Evolutionary conservation across 2,113 vertebrate genomes (phyloP).

Genomic region (Xyliphius kryptos): DNA sequence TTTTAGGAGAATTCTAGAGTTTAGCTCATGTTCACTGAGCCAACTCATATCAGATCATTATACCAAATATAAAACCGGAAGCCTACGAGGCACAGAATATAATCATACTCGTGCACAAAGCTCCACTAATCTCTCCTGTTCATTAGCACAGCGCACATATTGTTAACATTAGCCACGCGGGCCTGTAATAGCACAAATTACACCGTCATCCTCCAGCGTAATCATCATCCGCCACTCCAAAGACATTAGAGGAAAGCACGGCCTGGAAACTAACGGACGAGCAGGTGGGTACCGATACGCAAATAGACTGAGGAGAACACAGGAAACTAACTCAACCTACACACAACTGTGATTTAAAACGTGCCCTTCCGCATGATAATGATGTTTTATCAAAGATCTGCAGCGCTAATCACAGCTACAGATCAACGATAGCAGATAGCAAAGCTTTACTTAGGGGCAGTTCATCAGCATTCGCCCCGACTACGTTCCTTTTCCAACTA

Average conservation of each 20-base stretch:
- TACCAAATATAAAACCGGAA: slow-evolving; percentile 28
- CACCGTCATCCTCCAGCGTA: slow-evolving; percentile 40
- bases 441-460: no score
- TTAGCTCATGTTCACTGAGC: slow-evolving; percentile 7
- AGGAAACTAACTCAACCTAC: no score
- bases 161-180: slow-evolving; percentile 43
- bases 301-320: slow-evolving; percentile 21
- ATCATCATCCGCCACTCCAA: slow-evolving; percentile 43
- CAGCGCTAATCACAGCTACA: no score
- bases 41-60: slow-evolving; percentile 9
- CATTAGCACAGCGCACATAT: slow-evolving; percentile 34
- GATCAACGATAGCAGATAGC: no score
- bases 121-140: slow-evolving; percentile 37
- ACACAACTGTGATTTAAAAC: no score
- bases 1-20: no score
- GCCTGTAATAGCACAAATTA: slow-evolving; percentile 46
- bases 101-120: slow-evolving; percentile 30
- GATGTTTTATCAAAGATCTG: no score
- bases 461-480: no score
- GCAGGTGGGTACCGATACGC: slow-evolving; percentile 26
- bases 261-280: slow-evolving; percentile 19
- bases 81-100: slow-evolving; percentile 22
- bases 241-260: slow-evolving; percentile 39
- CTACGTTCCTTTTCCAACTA: no score
- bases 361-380: no score